Base-by-base conservation (phyloP, 1,140 invertebrate genomes). In the Eulimnadia texana region DNA sequence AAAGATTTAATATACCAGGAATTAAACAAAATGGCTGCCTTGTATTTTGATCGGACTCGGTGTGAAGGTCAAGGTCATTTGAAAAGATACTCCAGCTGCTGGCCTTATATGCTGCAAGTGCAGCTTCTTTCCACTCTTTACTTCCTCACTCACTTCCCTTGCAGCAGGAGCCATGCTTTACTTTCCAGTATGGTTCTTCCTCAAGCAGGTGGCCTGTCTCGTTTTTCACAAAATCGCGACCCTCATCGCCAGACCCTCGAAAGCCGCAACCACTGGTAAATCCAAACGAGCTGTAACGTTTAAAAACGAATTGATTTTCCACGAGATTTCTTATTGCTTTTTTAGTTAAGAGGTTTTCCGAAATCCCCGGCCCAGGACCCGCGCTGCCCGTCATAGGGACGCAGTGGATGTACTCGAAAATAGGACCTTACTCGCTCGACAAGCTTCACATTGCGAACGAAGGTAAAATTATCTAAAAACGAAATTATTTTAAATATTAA, bases 361-460 rank as follows among this genome's bases (percentile, higher is more conserved):
- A 64, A 28, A 78, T 91, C 16, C 88, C 88, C 0, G 88, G 88
- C n/a, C 88, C 88, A 0, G 70, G 77, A 22, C 69, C 81, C 0
- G 66, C 68, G 6, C 68, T 90, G 20, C 87, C 88, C 0, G 71
- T 88, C 22, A 66, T 91, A n/a, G 88, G 88, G 1, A 89, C 87
- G 3, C 78, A 80, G 52, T 92, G 88, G 88, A 80, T 85, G 19
- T 90, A 86, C 70, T 78, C 74, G 1, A 67, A 65, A 29, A 78
- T 84, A 69, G 82, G 83, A 10, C 72, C 77, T 49, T 90, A 88
- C 68, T 79, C 77, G 64, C 76, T 88, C 71, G 80, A 80, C 58
- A 84, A 85, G 68, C 73, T 90, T 25, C 88, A 90, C 70, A 82
- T 88, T 65, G 84, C 84, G 60, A 88, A 90, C 71, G 77, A 79